phyloP scores from a whole-genome alignment of 1,140 invertebrate genomes.

The Drosophila ercepeae region DNA sequence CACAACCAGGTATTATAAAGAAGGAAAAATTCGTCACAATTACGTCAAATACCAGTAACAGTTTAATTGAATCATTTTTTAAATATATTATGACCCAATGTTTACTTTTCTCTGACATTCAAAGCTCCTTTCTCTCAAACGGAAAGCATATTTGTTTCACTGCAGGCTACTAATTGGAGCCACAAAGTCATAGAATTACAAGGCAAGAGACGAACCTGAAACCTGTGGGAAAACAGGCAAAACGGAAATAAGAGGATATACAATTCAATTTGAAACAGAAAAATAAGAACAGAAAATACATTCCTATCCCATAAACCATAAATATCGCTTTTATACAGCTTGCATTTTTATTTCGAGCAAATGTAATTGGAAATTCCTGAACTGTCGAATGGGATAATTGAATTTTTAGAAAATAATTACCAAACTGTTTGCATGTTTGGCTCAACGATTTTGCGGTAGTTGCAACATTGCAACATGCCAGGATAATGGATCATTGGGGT shows the following conservation, averaged over 20 bases:
- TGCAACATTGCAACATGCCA: constrained; percentile 1
- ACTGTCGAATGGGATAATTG: constrained; percentile 7
- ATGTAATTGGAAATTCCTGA: constrained; percentile 26
- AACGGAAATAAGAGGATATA: not conserved
- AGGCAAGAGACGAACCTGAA: constrained; percentile 6
- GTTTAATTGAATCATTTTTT: constrained; percentile 2
- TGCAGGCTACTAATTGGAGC: constrained; percentile 37
- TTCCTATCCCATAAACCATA: constrained; percentile 2
- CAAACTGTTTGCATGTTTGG: constrained; percentile 29
- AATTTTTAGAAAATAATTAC: constrained; percentile 37
- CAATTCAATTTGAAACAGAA: constrained; percentile 1
- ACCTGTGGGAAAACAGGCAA: not conserved
- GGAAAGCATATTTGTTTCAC: not conserved
- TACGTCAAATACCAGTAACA: not conserved
- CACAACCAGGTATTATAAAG: not conserved
- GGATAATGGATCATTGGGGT: not conserved
- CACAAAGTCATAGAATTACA: constrained; percentile 46
- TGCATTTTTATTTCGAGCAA: not conserved
- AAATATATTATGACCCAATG: not conserved
- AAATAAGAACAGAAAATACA: not conserved
- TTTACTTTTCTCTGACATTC: not conserved
- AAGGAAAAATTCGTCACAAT: not conserved
- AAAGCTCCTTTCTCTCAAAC: not conserved
- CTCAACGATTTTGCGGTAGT: constrained; percentile 18
- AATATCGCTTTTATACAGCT: not conserved